phyloP scores from a whole-genome alignment of 1,140 invertebrate genomes.

The Notospermus geniculatus region DNA sequence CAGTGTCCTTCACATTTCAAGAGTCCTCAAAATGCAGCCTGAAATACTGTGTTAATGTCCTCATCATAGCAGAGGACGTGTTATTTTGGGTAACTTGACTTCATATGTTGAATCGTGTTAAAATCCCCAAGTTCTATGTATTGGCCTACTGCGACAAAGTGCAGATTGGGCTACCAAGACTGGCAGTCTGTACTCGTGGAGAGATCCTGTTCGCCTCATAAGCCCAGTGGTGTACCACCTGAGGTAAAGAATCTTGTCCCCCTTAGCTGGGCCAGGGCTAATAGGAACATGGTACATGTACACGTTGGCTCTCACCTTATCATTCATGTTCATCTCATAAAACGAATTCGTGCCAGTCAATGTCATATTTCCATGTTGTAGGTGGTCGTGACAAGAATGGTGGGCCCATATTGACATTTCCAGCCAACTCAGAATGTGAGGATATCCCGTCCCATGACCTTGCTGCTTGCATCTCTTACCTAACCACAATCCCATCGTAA shows the following conservation, averaged over 20 bases:
- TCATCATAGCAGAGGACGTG: too few species aligned
- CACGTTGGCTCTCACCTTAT: neutral
- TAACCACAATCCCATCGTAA: slow-evolving; percentile 49
- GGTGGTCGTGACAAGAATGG: slow-evolving; percentile 48
- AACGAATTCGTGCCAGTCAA: too few species aligned
- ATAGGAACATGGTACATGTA: neutral
- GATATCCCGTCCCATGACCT: slow-evolving; percentile 39
- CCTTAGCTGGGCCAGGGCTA: neutral
- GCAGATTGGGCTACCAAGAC: too few species aligned
- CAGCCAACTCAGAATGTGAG: slow-evolving; percentile 28
- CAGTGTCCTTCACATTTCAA: too few species aligned
- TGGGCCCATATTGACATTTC: slow-evolving; percentile 50
- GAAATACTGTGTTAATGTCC: too few species aligned
- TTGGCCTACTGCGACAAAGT: too few species aligned
- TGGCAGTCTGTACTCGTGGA: too few species aligned
- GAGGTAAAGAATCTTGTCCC: slow-evolving; percentile 1
- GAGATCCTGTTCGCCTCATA: too few species aligned
- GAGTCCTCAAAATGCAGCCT: too few species aligned
- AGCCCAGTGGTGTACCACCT: neutral
- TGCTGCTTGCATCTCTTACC: slow-evolving; percentile 40
- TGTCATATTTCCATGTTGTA: slow-evolving; percentile 14
- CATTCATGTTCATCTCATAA: neutral
- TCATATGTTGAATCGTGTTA: too few species aligned
- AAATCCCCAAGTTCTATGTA: too few species aligned
- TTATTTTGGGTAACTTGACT: too few species aligned